Evolutionary conservation across 2,888 invertebrate genomes (phyloP).

Genomic region (Tholera decimalis): DNA sequence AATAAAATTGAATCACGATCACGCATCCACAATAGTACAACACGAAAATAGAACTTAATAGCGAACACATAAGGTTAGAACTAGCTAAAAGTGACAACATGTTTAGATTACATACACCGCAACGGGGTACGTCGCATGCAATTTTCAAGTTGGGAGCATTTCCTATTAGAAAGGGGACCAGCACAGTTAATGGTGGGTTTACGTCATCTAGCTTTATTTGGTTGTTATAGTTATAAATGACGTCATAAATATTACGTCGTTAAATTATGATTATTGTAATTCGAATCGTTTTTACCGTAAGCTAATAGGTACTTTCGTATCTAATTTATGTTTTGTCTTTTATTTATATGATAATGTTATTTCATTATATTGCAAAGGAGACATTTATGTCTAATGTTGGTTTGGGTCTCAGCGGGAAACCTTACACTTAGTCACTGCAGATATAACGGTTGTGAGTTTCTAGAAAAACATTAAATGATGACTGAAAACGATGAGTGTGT

Average conservation of each 20-base stretch:
- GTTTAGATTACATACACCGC: conserved; percentile 36
- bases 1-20: conserved; percentile 32
- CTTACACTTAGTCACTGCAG: not conserved
- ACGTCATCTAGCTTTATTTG: conserved; percentile 48
- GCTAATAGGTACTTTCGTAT: conserved; percentile 22
- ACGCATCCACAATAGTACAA: conserved; percentile 2
- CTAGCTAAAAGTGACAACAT: conserved; percentile 5
- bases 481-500: no score
- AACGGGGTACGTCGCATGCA: conserved; percentile 56
- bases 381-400: conserved; percentile 4
- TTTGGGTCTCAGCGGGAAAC: not conserved
- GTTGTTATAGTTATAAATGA: conserved; percentile 56
- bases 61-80: conserved; percentile 1
- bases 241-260: conserved; percentile 46
- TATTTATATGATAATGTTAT: not conserved
- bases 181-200: conserved; percentile 37
- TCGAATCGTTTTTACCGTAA: conserved; percentile 36
- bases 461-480: no score
- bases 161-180: conserved; percentile 53
- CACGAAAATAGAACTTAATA: conserved; percentile 25
- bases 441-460: no score
- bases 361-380: not conserved
- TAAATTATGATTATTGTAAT: conserved; percentile 49
- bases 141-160: conserved; percentile 59
- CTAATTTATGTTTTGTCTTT: conserved; percentile 26